Base-by-base conservation (phyloP, 2,888 invertebrate species). In the Sacculina carcini region DNA sequence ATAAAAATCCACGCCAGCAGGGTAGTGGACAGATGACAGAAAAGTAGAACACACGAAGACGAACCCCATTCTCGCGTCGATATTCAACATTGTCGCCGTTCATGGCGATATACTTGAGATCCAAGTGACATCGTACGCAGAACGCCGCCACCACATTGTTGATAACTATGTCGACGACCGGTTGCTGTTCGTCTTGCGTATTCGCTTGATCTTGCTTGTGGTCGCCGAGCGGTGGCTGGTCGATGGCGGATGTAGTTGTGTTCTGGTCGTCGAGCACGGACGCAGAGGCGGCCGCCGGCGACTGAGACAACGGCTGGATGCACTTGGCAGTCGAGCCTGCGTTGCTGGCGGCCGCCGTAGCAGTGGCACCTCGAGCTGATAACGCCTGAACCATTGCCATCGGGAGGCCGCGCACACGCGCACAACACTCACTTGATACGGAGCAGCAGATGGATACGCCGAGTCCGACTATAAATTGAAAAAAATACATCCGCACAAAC, bases 111-210 rank as follows among this genome's bases (percentile, higher is more conserved):
- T 84, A 80, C 63, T 86, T 78, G 64, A 96, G 73, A 72, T 94
- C 89, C 63, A 96, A 73, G 70, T 94, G 92, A 68, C 94, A 96
- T 65, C 86, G 76, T 57, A 92, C 87, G 73, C 82, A 89, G 73
- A 94, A 89, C 73, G 80, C 84, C 71, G 86, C 86, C 65, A 90
- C 92, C 60, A 92, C 92, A 74, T 96, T 96, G 72, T 87, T 92
- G 67, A 94, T 89, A 64, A 83, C 79, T 65, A 94, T 90, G 69
- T 90, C 90, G 66, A 90, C 59, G 16, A 59, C 61, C 5, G 61
- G 61, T 23, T 54, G 55, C 7, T 54, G 56, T 12, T 54, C 55
- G 12, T 26, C 36, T 10, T 14, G 21, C 19, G 23, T 31, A 19
- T 54, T 29, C 7, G 6, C 24, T n/a, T 5, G 6, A 9, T 32